Evolutionary conservation across 2,113 vertebrate species (phyloP).

Genomic region (Lucifuga dentata): DNA sequence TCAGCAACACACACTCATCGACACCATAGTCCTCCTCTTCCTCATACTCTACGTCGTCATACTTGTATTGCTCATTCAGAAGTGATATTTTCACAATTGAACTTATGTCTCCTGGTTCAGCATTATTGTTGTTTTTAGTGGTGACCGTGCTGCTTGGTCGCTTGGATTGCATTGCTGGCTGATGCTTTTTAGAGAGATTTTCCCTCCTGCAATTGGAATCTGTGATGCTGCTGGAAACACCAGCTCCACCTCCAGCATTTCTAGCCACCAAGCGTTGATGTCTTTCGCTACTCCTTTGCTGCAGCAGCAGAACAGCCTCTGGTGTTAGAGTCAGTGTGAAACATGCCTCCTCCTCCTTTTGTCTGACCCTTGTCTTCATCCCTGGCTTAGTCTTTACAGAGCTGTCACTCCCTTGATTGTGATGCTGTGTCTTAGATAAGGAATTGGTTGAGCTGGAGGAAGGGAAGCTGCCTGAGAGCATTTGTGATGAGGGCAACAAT

Average conservation of each 20-base stretch:
- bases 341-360: slow-evolving; percentile 49
- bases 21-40: slow-evolving; percentile 74
- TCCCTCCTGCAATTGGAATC: slow-evolving; percentile 53
- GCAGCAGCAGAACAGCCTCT: slow-evolving; percentile 84
- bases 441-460: slow-evolving; percentile 56
- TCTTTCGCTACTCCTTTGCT: slow-evolving; percentile 82
- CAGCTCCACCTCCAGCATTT: background rate
- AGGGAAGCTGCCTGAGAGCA: slow-evolving; percentile 3
- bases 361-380: slow-evolving; percentile 28
- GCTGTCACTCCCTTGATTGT: slow-evolving; percentile 6
- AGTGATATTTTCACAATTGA: slow-evolving; percentile 84
- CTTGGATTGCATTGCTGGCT: background rate
- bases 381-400: slow-evolving; percentile 18
- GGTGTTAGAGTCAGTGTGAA: slow-evolving; percentile 85
- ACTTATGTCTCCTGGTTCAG: slow-evolving; percentile 61
- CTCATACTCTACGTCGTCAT: slow-evolving; percentile 90
- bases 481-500: slow-evolving; percentile 29
- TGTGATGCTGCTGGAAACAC: slow-evolving; percentile 5
- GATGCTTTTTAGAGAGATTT: slow-evolving; percentile 46
- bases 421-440: slow-evolving; percentile 33
- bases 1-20: slow-evolving; percentile 86
- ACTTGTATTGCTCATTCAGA: slow-evolving; percentile 85
- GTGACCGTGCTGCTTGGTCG: slow-evolving; percentile 14
- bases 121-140: background rate
- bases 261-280: slow-evolving; percentile 51